Evolutionary conservation across 2,113 vertebrate genomes (phyloP), one percentile per base, ranked within the genome.

Genomic region (Entomyzon cyanotis): DNA sequence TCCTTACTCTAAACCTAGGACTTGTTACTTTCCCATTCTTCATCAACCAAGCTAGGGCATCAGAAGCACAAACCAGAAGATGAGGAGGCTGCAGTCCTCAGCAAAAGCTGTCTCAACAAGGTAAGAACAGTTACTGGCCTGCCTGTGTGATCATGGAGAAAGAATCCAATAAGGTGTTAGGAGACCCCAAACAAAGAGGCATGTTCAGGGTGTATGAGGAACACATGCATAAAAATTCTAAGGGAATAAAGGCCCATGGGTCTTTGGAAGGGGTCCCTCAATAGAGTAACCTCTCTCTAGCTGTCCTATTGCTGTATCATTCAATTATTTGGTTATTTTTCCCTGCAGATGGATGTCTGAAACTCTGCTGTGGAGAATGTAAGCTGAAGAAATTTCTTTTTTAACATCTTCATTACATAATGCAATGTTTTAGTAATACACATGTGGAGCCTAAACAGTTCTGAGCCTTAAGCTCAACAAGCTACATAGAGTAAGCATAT

Each of bases 171-270:
- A 12, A 31, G 30, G 5, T 47, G 9, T 64, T 64, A 27, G 35
- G 27, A 42, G 50, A 10, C 5, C 25, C 31, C 21, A 50, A 67
- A 64, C 25, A n/a, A 42, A 49, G 42, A 80, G 31, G 17, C 9
- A 58, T 0, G 0, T 31, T 21, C 50, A 42, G 25, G 11, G 17
- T 6, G 2, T 3, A 4, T 27, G 42, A 64, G 25, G 58, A 73
- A 42, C 3, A 49, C 41, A 41, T 12, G 21, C 21, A 11, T 19
- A 27, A 49, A 42, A 49, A 42, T 56, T 42, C 42, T 31, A 21
- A 35, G 42, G 25, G 9, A 31, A 10, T 35, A 37, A 50, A 35
- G 22, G 30, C 30, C 20, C 24, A 8, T 0, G 0, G 11, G 14
- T 49, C 59, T 64, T 58, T 55, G 7, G 56, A 25, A 0, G 0